A percentile compares a stretch with the other conserved stretches of the same genome.
These are phyloP conservation scores for Thaleichthys pacificus DNA, from an alignment of 2,797 vertebrate species.

Conservation along the genomic window DNA sequence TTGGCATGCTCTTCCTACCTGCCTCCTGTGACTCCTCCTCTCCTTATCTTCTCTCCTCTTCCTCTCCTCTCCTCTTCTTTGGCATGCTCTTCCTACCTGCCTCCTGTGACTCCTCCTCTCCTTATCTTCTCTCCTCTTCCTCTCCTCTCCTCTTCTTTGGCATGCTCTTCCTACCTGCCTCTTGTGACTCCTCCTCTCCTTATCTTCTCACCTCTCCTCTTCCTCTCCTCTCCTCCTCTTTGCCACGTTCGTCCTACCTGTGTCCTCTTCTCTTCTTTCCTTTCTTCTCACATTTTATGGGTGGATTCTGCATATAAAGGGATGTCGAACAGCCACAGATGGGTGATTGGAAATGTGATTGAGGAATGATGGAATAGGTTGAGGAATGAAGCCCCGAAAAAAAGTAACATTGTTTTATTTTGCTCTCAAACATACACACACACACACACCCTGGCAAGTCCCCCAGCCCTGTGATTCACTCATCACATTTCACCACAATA, in stretches of 20 bases:
- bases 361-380: conserved; percentile 42
- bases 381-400: conserved; percentile 13
- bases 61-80: not conserved
- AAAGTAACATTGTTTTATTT: conserved; percentile 17
- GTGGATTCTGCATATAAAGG: conserved; percentile 44
- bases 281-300: conserved; percentile 36
- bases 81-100: no score
- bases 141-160: not conserved
- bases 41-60: not conserved
- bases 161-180: no score
- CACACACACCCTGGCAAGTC: conserved; percentile 7
- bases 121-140: not conserved
- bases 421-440: not conserved
- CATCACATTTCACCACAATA: conserved; percentile 25
- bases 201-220: not conserved
- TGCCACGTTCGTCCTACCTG: no score
- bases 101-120: no score
- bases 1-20: no score
- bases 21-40: no score
- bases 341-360: conserved; percentile 52
- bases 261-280: no score
- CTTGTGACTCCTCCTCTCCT: no score
- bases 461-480: conserved; percentile 31
- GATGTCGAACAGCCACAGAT: conserved; percentile 49
- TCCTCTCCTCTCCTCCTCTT: no score